A percentile compares a stretch with the other conserved stretches of the same genome.
Evolutionary conservation across 2,888 invertebrate species (phyloP).

Genomic region (Electrophaes corylata): DNA sequence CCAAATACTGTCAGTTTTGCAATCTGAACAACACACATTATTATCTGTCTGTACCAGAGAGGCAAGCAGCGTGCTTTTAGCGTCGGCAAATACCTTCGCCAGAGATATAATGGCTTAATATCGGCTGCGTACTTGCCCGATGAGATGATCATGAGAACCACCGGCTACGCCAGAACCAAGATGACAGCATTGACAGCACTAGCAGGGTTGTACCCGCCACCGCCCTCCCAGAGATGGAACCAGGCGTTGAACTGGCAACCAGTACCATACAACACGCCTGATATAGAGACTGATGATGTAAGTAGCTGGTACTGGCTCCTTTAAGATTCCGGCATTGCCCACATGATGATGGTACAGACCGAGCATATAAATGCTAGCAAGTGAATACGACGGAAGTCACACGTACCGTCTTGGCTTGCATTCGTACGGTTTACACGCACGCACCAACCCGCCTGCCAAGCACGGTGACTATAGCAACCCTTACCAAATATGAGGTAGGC

Average conservation of each 20-base stretch:
- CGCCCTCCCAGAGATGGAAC: slow-evolving; percentile 82
- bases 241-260: slow-evolving; percentile 87
- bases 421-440: too few relatives aligned
- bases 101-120: slow-evolving; percentile 72
- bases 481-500: too few relatives aligned
- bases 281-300: slow-evolving; percentile 68
- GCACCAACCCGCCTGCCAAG: too few relatives aligned
- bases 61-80: slow-evolving; percentile 79
- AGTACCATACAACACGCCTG: slow-evolving; percentile 81
- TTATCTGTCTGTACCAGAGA: slow-evolving; percentile 59
- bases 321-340: background rate
- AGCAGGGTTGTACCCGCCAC: slow-evolving; percentile 88
- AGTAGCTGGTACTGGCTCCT: slow-evolving; percentile 46
- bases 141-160: slow-evolving; percentile 83
- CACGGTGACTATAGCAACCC: too few relatives aligned
- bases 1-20: too few relatives aligned
- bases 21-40: too few relatives aligned
- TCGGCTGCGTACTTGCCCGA: slow-evolving; percentile 74
- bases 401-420: background rate
- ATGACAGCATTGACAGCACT: slow-evolving; percentile 88
- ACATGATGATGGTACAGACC: background rate
- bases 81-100: slow-evolving; percentile 76
- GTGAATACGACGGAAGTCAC: background rate
- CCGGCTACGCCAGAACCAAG: slow-evolving; percentile 89
- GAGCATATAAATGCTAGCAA: too few relatives aligned